These are phyloP conservation scores for Chymomyza amoena DNA, from an alignment of 2,888 invertebrate genomes.

Conservation along the genomic window DNA sequence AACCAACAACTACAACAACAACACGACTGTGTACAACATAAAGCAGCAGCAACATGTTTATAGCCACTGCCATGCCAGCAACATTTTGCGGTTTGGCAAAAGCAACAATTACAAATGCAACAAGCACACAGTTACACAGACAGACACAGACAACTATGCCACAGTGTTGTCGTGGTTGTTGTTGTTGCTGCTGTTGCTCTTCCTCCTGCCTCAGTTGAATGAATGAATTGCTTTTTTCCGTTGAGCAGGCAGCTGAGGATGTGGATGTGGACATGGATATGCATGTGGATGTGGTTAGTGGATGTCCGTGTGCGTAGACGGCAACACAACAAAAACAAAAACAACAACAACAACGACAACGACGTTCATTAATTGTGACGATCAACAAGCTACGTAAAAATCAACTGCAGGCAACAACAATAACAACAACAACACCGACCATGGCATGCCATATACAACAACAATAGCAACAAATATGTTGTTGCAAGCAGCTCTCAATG, in stretches of 20 bases:
- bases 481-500: slow-evolving; percentile 1
- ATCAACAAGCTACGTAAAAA: slow-evolving; percentile 70
- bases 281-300: slow-evolving; percentile 45
- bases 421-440: slow-evolving; percentile 45
- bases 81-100: slow-evolving; percentile 65
- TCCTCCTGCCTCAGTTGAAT: slow-evolving; percentile 44
- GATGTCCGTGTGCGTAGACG: slow-evolving; percentile 65
- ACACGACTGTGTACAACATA: slow-evolving; percentile 6
- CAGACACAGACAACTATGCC: slow-evolving; percentile 43
- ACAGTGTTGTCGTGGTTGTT: slow-evolving; percentile 7
- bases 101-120: slow-evolving; percentile 56
- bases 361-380: slow-evolving; percentile 75
- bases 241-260: slow-evolving; percentile 55
- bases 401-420: neutral
- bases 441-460: neutral
- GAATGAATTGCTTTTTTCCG: slow-evolving; percentile 73
- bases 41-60: slow-evolving; percentile 55
- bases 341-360: neutral
- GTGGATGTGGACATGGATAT: slow-evolving; percentile 30
- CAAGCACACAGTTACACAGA: slow-evolving; percentile 6
- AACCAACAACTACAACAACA: slow-evolving; percentile 37
- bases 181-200: slow-evolving; percentile 25
- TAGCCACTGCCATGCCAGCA: slow-evolving; percentile 37
- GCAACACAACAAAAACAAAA: too few species aligned
- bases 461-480: neutral